Evolutionary conservation across 2,888 invertebrate genomes (phyloP), one percentile per base, ranked within the genome.

Genomic region (Charanyca ferruginea): DNA sequence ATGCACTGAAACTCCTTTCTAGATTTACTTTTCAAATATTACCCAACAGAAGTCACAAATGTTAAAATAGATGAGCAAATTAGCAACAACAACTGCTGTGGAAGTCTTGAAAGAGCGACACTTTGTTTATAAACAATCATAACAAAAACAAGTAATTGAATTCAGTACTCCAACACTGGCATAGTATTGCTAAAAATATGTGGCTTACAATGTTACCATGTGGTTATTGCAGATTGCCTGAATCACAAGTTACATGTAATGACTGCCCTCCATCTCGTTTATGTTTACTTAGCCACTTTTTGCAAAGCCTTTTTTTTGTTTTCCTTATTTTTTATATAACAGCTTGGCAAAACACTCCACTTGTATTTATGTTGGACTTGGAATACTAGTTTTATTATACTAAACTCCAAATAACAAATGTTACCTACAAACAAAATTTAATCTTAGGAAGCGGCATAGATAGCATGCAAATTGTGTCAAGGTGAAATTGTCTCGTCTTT

Each of bases 401-500:
- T 20, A 49, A 11, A 60, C 11, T 62, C 25, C 54, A 73, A 63
- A 42, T 54, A 71, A 71, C 47, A 44, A 71, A 59, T 74, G 22
- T 49, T 60, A 44, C 45, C 18, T 7, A 44, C 45, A 16, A 7
- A 41, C 22, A 35, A 47, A 44, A 67, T 69, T 62, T 60, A 59
- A 58, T 68, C 63, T 69, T 62, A 75, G 66, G 76, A 83, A 83
- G 65, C 63, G 66, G 74, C 83, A 85, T 72, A 81, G 79, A 85
- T 85, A 69, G 66, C 75, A 61, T 78, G 84, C 80, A 86, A 85
- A 87, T 85, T 82, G 65, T 89, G 89, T 88, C 91, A 91, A 92
- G 91, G 91, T 85, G 69, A 85, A 73, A 72, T 72, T 63, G 65
- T 68, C 63, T 79, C 53, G 28, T 62, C 59, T 70, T 73, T 48